phyloP scores from a whole-genome alignment of 2,797 vertebrate species.

The Kryptolebias ocellatus region DNA sequence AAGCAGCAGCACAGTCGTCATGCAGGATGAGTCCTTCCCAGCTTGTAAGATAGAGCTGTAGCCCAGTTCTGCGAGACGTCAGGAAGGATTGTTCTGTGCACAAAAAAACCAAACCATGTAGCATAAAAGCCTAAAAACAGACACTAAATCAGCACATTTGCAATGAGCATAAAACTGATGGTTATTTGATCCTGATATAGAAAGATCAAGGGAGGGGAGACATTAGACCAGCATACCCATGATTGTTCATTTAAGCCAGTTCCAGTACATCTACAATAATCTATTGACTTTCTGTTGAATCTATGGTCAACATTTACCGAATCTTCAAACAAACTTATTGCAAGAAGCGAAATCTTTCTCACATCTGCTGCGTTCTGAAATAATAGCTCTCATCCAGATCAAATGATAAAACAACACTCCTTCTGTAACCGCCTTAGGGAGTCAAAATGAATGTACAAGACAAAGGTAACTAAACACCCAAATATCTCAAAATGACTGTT shows the following conservation, averaged over 20 bases:
- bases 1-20: slow-evolving; percentile 98
- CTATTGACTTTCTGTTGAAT: slow-evolving; percentile 32
- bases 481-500: slow-evolving; percentile 31
- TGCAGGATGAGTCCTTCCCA: slow-evolving; percentile 99
- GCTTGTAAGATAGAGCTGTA: slow-evolving; percentile 99
- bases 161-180: slow-evolving; percentile 36
- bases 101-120: slow-evolving; percentile 47
- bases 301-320: slow-evolving; percentile 25
- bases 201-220: slow-evolving; percentile 7
- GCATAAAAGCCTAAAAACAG: slow-evolving; percentile 51
- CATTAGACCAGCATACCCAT: slow-evolving; percentile 13
- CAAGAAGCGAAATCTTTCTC: slow-evolving; percentile 18
- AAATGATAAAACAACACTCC: slow-evolving; percentile 84
- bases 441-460: slow-evolving; percentile 92
- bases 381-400: slow-evolving; percentile 85
- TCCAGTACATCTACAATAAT: slow-evolving; percentile 23
- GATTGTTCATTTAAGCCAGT: slow-evolving; percentile 21
- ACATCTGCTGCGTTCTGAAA: slow-evolving; percentile 71
- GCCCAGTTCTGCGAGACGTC: slow-evolving; percentile 24
- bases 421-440: slow-evolving; percentile 75
- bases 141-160: slow-evolving; percentile 45
- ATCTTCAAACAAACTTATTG: slow-evolving; percentile 30
- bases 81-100: slow-evolving; percentile 17
- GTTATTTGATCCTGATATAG: slow-evolving; percentile 5
- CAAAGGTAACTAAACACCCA: slow-evolving; percentile 50